These are phyloP conservation scores for Neodiprion lecontei DNA, from an alignment of 1,140 invertebrate species.

Conservation along the genomic window DNA sequence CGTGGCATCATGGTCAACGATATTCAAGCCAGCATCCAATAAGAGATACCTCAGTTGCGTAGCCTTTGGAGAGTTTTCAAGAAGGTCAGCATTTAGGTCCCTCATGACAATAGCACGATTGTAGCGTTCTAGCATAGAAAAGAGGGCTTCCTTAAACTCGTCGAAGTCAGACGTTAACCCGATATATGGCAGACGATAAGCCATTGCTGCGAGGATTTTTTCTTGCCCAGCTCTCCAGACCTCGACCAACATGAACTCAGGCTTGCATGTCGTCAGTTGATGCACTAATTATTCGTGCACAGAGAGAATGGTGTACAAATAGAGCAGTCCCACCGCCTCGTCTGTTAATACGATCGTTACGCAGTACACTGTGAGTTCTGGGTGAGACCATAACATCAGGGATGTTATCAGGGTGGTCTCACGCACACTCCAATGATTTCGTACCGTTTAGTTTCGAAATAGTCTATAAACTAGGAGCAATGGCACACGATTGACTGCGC, in stretches of 20 bases:
- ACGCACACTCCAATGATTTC: not conserved
- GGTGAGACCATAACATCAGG: not conserved
- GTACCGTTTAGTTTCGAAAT: not conserved
- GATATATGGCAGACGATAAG: not conserved
- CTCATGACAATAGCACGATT: not conserved
- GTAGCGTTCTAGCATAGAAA: not conserved
- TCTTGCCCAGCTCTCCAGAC: not conserved
- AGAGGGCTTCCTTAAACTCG: not conserved
- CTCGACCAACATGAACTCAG: not conserved
- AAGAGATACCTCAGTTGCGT: not conserved
- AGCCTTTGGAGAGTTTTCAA: not conserved
- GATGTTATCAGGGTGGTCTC: not conserved
- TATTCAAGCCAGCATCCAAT: not conserved
- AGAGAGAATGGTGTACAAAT: not conserved
- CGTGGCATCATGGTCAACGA: not conserved
- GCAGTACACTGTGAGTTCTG: not conserved
- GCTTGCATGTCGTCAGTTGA: not conserved
- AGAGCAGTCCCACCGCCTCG: not conserved
- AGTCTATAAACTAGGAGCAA: not conserved
- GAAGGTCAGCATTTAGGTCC: not conserved
- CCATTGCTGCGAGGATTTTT: not conserved
- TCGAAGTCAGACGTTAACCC: not conserved
- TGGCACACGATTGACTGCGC: not conserved
- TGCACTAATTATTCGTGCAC: not conserved
- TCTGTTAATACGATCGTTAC: not conserved